Evolutionary conservation across 2,113 vertebrate genomes (phyloP), one percentile per base, ranked within the genome.

Genomic region (Caranx melampygus): DNA sequence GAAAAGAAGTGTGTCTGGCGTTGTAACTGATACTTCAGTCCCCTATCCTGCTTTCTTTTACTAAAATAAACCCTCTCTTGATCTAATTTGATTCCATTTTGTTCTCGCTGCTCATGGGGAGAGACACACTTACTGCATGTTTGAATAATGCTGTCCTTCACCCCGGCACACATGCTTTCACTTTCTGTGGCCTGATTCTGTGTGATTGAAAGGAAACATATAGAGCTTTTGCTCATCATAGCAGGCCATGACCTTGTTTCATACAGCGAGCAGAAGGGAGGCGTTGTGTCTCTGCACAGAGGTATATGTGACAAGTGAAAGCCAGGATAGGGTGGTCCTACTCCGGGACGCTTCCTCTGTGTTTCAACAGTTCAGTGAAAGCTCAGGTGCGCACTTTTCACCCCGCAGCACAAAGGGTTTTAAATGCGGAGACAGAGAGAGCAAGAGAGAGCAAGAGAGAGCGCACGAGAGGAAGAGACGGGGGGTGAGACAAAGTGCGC

Each of bases 11-110:
- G 82, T 86, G 84, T 85, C 44, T 78, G 44, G 75, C 11, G 40
- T 83, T 80, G 89, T 82, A 90, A 91, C 88, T 13, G 67, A 90
- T 90, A 81, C 83, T 83, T 79, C 73, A 74, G 81, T 85, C 74
- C 75, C 75, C 66, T 78, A 82, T 87, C 84, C 79, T 88, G 83
- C 81, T 81, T 89, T 86, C 83, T 85, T 91, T 84, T 78, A 79
- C 86, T 80, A 89, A 89, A 93, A 90, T 92, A 89, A 92, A 87
- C 86, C 78, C 78, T 75, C 88, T 87, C 68, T 71, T 83, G 80
- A 83, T 87, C 87, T 91, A 75, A 87, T 91, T 90, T 78, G 63
- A 90, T 91, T 90, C 79, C 71, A 76, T 86, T 88, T 73, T 72
- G 55, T 71, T 85, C 80, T 67, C 3, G 0, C 75, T n/a, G 80